Evolutionary conservation across 2,797 vertebrate species (phyloP).

Genomic region (Tapirus indicus): DNA sequence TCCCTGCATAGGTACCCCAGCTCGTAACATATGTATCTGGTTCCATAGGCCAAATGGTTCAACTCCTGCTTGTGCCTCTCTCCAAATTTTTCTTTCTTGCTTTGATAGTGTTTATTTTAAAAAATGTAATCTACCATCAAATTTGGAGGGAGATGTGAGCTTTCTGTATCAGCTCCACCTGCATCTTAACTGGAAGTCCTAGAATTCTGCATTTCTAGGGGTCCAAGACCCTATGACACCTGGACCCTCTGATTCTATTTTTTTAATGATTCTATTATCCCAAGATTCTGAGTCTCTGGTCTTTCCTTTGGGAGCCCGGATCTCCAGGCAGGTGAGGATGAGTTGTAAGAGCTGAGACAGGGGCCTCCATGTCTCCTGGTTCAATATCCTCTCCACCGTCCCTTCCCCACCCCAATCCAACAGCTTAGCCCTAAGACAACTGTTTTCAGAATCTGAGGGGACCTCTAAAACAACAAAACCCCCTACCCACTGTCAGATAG

Average conservation of each 20-base stretch:
- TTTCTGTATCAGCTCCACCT: not conserved
- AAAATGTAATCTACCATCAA: not conserved
- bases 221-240: not conserved
- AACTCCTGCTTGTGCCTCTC: not conserved
- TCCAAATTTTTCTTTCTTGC: not conserved
- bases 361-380: too few species aligned
- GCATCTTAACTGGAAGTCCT: not conserved
- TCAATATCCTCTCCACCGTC: not conserved
- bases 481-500: not conserved
- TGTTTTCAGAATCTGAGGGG: not conserved
- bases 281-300: not conserved
- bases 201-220: not conserved
- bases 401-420: not conserved
- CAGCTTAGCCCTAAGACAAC: not conserved
- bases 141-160: not conserved
- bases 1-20: not conserved
- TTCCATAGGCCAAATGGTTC: not conserved
- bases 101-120: not conserved
- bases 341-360: not conserved
- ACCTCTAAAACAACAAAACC: not conserved
- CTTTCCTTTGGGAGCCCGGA: not conserved
- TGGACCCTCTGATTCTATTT: not conserved
- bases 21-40: not conserved
- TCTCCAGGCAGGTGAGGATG: not conserved
- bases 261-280: not conserved